A percentile compares a stretch with the other conserved stretches of the same genome.
Conservation (phyloP, 2,888 invertebrate genomes). For the Orgyia antiqua region DNA sequence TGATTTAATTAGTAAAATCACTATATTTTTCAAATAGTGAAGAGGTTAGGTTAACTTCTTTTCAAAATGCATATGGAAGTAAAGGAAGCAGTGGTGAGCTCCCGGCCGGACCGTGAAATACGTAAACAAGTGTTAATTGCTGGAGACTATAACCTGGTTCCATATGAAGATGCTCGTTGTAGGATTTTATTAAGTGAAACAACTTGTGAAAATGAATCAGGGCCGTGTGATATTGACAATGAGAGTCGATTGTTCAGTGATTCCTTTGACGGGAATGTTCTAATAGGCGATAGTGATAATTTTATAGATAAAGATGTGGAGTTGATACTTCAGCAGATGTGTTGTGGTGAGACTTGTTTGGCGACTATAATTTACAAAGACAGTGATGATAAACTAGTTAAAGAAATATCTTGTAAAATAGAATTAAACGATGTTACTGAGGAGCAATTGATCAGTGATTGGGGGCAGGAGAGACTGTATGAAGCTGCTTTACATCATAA, state of each 20-base stretch:
- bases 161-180: slow-evolving; percentile 67
- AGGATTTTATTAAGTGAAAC: slow-evolving; percentile 51
- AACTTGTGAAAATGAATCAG: slow-evolving; percentile 38
- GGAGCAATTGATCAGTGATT: slow-evolving; percentile 73
- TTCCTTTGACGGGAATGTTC: slow-evolving; percentile 59
- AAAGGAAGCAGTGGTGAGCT: slow-evolving; percentile 42
- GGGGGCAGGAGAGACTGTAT: slow-evolving; percentile 75
- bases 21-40: too few species aligned
- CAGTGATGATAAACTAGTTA: slow-evolving; percentile 34
- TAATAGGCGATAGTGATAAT: slow-evolving; percentile 67
- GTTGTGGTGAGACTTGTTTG: slow-evolving; percentile 59
- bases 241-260: slow-evolving; percentile 51
- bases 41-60: too few species aligned
- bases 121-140: slow-evolving; percentile 50
- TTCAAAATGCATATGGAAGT: too few species aligned
- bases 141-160: slow-evolving; percentile 60
- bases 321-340: slow-evolving; percentile 74
- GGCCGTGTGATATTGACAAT: slow-evolving; percentile 44
- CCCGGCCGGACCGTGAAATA: slow-evolving; percentile 54
- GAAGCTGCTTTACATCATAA: slow-evolving; percentile 72
- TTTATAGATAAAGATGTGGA: slow-evolving; percentile 75
- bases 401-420: slow-evolving; percentile 58
- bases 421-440: slow-evolving; percentile 60
- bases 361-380: slow-evolving; percentile 55
- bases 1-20: too few species aligned